Conservation (phyloP, 2,797 vertebrate genomes). For the Gymnoscopelus braueri region DNA sequence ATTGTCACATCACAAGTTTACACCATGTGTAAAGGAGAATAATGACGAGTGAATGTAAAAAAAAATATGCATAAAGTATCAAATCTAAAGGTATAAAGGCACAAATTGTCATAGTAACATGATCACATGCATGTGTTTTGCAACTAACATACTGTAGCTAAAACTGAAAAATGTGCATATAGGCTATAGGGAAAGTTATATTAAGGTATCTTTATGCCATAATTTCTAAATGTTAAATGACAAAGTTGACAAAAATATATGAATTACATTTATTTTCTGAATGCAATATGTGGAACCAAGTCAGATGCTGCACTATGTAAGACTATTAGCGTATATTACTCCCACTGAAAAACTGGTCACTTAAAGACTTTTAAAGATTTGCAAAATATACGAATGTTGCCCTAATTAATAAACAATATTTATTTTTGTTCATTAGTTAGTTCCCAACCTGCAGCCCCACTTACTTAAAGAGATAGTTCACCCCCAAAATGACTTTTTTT, state of each 20-base stretch:
- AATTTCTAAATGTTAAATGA: conserved; percentile 15
- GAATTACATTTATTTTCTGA: conserved; percentile 25
- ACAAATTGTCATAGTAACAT: too few relatives aligned
- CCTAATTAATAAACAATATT: not conserved
- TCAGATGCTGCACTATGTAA: conserved; percentile 33
- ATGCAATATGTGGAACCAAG: conserved; percentile 35
- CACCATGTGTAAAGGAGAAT: too few relatives aligned
- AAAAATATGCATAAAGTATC: too few relatives aligned
- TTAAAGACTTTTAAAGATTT: conserved; percentile 59
- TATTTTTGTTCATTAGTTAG: conserved; percentile 8
- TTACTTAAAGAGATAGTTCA: too few relatives aligned
- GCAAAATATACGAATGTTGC: conserved; percentile 42
- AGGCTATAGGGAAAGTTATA: not conserved
- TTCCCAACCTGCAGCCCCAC: conserved; percentile 15
- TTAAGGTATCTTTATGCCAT: conserved; percentile 8
- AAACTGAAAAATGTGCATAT: not conserved
- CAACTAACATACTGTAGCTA: not conserved
- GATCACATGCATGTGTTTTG: too few relatives aligned
- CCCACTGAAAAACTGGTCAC: conserved; percentile 45
- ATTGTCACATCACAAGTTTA: not conserved
- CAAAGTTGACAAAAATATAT: conserved; percentile 40
- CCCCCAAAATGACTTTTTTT: too few relatives aligned
- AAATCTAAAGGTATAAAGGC: too few relatives aligned
- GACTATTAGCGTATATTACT: conserved; percentile 43
- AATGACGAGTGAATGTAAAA: too few relatives aligned